Conservation (phyloP, 2,888 invertebrate genomes). For the Netelia virgata region DNA sequence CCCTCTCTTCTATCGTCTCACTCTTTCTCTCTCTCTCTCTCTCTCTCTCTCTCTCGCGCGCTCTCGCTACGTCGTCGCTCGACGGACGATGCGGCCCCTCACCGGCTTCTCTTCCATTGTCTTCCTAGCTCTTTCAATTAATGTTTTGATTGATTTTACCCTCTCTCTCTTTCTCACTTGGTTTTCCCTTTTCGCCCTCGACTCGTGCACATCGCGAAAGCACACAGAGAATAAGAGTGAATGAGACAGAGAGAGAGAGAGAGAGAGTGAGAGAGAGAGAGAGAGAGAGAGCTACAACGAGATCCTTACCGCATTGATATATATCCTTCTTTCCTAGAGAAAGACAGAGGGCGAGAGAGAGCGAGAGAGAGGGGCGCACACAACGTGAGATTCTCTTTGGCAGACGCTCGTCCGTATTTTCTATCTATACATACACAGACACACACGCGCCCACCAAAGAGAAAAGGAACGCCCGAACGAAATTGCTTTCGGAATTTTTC, state of each 20-base stretch:
- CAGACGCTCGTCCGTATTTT: conserved; percentile 38
- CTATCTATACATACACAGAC: conserved; percentile 2
- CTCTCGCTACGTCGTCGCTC: conserved; percentile 37
- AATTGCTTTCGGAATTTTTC: conserved; percentile 70
- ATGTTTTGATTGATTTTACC: conserved; percentile 85
- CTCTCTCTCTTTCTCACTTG: conserved; percentile 69
- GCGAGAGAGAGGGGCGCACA: conserved; percentile 44
- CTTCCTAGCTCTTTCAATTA: conserved; percentile 84
- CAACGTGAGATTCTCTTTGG: conserved; percentile 15
- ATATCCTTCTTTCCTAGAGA: conserved; percentile 39
- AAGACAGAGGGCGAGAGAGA: conserved; percentile 10
- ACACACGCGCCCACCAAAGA: conserved; percentile 42
- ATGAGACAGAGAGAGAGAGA: background rate
- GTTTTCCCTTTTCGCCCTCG: conserved; percentile 52
- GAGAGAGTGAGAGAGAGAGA: background rate
- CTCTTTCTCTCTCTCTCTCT: conserved; percentile 1
- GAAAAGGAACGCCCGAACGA: conserved; percentile 66
- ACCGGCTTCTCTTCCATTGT: conserved; percentile 77
- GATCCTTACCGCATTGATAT: conserved; percentile 57
- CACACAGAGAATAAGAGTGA: conserved; percentile 32
- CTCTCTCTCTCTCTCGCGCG: background rate
- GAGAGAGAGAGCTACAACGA: conserved; percentile 28
- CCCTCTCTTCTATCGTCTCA: conserved; percentile 35
- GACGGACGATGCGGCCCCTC: conserved; percentile 54
- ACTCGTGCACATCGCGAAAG: conserved; percentile 59